Conservation (phyloP, 2,888 invertebrate species). For the Mimumesa dahlbomi region DNA sequence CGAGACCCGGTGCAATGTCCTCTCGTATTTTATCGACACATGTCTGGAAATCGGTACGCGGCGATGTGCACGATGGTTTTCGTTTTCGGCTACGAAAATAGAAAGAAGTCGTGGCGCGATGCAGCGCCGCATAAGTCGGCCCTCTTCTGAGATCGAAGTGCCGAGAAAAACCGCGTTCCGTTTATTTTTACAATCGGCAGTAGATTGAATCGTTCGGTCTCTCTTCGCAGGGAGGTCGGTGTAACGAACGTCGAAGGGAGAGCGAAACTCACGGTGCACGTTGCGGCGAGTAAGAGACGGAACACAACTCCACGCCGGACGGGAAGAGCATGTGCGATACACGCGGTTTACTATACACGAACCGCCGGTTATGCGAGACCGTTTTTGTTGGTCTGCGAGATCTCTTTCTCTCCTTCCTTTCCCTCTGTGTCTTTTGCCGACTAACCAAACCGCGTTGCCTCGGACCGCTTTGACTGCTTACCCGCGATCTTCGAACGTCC, state of each 20-base stretch:
- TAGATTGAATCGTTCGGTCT: conserved; percentile 69
- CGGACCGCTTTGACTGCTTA: conserved; percentile 63
- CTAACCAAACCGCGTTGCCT: conserved; percentile 38
- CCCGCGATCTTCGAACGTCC: conserved; percentile 44
- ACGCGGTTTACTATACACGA: conserved; percentile 73
- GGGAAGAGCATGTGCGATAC: conserved; percentile 76
- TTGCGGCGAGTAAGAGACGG: conserved; percentile 7
- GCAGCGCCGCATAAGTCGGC: conserved; percentile 34
- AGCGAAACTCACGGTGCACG: conserved; percentile 4
- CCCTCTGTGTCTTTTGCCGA: conserved; percentile 71
- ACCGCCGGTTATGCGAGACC: conserved; percentile 42
- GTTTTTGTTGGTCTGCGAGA: conserved; percentile 77
- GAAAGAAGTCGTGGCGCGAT: conserved; percentile 47
- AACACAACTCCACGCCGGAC: conserved; percentile 23
- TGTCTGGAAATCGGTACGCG: conserved; percentile 30
- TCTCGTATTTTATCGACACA: conserved; percentile 19
- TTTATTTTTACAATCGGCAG: conserved; percentile 74
- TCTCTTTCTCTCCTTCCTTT: conserved; percentile 71
- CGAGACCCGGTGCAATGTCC: too few relatives aligned
- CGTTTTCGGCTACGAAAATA: conserved; percentile 63
- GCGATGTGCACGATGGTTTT: conserved; percentile 28
- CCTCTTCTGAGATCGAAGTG: conserved; percentile 68
- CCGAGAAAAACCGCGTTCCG: conserved; percentile 51
- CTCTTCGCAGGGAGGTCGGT: conserved; percentile 26
- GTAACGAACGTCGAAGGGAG: not conserved